Evolutionary conservation across 2,797 vertebrate species (phyloP).

Genomic region (Iguana delicatissima): DNA sequence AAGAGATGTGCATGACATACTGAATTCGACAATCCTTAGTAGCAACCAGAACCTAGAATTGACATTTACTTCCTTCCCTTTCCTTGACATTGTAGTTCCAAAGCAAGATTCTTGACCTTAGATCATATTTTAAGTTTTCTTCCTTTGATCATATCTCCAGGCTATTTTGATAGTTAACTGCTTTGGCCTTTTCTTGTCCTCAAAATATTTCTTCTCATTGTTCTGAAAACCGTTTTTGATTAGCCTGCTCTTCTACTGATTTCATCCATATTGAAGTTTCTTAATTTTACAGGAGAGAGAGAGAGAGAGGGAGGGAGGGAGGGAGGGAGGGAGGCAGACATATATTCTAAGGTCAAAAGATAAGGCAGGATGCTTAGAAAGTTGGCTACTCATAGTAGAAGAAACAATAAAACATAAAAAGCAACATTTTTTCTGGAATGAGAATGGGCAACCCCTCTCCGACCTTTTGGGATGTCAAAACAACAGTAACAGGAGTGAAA

Average conservation of each 20-base stretch:
- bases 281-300: neutral
- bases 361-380: neutral
- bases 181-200: neutral
- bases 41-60: neutral
- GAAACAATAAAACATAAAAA: neutral
- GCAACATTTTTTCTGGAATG: neutral
- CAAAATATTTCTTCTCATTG: constrained; percentile 9
- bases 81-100: neutral
- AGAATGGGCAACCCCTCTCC: neutral
- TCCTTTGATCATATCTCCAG: neutral
- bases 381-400: neutral
- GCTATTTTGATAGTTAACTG: constrained; percentile 13
- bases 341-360: constrained; percentile 5
- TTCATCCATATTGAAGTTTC: neutral
- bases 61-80: neutral
- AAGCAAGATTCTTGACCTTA: constrained; percentile 2
- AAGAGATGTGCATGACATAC: neutral
- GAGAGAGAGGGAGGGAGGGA: neutral
- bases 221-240: neutral
- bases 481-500: neutral
- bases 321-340: neutral
- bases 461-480: neutral
- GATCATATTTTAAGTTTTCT: neutral
- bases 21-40: neutral
- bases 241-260: neutral